Percentiles rank a stretch among this genome's conserved stretches.
phyloP scores from a whole-genome alignment of 1,140 invertebrate genomes.

The Caerostris extrusa region DNA sequence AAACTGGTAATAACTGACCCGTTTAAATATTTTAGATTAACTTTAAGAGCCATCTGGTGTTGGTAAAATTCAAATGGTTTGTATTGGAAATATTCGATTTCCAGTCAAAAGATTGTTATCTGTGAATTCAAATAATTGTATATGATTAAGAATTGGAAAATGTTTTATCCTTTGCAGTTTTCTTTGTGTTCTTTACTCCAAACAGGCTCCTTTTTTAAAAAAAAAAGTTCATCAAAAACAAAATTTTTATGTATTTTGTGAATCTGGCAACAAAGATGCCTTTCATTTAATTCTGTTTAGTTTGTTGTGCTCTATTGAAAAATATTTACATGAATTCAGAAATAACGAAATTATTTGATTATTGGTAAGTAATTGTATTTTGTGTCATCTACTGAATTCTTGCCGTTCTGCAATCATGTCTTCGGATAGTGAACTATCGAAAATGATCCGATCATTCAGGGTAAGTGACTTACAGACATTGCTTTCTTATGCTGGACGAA shows the following conservation, averaged over 20 bases:
- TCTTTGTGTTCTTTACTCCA: too few species aligned
- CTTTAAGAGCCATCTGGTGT: too few species aligned
- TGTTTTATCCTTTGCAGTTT: too few species aligned
- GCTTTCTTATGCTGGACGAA: slow-evolving; percentile 91
- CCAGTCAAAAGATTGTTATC: too few species aligned
- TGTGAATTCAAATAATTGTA: too few species aligned
- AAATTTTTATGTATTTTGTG: background rate
- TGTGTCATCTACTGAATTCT: background rate
- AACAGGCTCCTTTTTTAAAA: too few species aligned
- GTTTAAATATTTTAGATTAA: too few species aligned
- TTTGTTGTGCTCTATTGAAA: background rate
- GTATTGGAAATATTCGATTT: too few species aligned
- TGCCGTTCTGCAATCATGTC: background rate
- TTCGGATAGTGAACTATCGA: slow-evolving; percentile 80
- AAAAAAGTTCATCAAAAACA: too few species aligned
- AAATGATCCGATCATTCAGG: slow-evolving; percentile 83
- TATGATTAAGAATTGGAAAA: too few species aligned
- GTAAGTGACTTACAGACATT: slow-evolving; percentile 86
- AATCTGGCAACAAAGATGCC: background rate
- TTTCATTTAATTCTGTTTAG: background rate
- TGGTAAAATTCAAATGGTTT: too few species aligned
- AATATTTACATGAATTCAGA: slow-evolving; percentile 1
- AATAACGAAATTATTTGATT: background rate
- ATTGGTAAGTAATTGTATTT: background rate
- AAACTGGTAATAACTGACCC: too few species aligned